phyloP scores from a whole-genome alignment of 2,797 vertebrate species.

The Cirrhinus mrigala region DNA sequence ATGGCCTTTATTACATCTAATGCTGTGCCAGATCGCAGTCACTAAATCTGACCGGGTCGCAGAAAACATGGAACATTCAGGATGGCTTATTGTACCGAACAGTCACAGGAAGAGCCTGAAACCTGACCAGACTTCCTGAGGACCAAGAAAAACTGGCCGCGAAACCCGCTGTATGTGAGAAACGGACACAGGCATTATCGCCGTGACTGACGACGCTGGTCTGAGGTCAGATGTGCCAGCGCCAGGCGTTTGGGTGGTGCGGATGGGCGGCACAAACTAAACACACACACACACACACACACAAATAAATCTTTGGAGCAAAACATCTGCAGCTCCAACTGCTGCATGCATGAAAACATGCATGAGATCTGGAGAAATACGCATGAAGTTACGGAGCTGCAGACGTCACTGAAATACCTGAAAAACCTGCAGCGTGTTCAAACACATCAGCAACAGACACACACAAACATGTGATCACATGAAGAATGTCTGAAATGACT shows the following conservation, averaged over 20 bases:
- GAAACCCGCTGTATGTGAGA: neutral
- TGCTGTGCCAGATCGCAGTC: neutral
- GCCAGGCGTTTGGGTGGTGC: neutral
- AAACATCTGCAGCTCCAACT: neutral
- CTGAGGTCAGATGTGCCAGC: neutral
- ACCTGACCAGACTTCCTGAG: neutral
- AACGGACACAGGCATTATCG: neutral
- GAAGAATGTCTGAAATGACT: neutral
- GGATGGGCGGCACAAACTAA: conserved; percentile 25
- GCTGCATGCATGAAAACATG: neutral
- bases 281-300: neutral
- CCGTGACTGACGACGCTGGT: neutral
- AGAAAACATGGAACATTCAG: neutral
- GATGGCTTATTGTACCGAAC: neutral
- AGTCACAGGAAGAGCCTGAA: neutral
- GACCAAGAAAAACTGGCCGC: neutral
- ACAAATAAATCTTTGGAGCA: neutral
- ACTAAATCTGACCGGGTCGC: neutral
- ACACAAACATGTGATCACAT: neutral
- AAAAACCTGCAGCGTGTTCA: neutral
- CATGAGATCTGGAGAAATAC: neutral
- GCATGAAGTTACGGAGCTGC: neutral
- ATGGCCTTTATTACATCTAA: neutral
- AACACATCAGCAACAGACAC: neutral
- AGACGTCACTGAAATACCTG: neutral